These are phyloP conservation scores for Oceanodroma leucorhoa DNA, from an alignment of 2,797 vertebrate genomes.

Conservation along the genomic window DNA sequence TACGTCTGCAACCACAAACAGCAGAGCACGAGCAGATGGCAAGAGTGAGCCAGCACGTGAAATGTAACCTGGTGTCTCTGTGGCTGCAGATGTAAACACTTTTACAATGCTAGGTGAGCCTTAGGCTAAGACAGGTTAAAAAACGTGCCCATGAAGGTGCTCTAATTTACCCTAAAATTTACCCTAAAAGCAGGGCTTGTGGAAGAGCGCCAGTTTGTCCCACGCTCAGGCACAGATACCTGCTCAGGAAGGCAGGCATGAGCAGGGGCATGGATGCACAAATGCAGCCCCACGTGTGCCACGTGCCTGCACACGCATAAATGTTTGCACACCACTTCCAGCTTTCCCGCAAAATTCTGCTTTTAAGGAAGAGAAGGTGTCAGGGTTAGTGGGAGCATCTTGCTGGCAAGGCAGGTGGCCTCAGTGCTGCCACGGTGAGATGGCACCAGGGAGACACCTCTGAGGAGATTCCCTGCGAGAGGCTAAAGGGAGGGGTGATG, in stretches of 20 bases:
- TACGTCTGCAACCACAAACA: background rate
- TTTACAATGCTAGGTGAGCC: no score
- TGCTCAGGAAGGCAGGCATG: accelerated
- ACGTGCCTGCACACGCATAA: accelerated
- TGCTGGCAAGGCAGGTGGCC: background rate
- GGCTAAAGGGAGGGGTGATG: background rate
- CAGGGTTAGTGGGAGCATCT: background rate
- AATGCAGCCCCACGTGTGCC: accelerated
- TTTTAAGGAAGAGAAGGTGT: background rate
- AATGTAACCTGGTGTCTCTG: background rate
- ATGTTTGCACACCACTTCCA: background rate
- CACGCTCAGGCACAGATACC: accelerated
- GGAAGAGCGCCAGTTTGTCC: accelerated
- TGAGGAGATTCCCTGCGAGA: accelerated
- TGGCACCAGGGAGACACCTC: background rate
- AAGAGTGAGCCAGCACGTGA: background rate
- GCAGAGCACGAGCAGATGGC: background rate
- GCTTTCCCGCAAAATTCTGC: background rate
- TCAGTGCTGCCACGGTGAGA: background rate
- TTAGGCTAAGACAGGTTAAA: background rate
- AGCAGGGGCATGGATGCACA: accelerated
- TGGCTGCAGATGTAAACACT: background rate
- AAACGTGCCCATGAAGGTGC: accelerated
- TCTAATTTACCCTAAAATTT: background rate
- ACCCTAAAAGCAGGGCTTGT: background rate